phyloP scores from a whole-genome alignment of 2,888 invertebrate genomes.

The Deroplatys truncata region DNA sequence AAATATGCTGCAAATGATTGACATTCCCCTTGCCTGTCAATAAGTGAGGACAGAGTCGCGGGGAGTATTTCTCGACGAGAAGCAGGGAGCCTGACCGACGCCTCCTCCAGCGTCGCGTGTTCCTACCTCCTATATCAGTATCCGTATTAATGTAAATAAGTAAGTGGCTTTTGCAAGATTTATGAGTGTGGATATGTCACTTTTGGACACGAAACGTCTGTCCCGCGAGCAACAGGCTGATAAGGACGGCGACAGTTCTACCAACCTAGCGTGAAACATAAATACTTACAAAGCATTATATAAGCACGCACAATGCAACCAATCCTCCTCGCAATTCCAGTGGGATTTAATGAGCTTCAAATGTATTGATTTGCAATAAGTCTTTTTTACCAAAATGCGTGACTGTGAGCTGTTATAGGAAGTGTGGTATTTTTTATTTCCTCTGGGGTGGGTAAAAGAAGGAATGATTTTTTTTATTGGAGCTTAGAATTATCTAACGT shows the following conservation, averaged over 20 bases:
- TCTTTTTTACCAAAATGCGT: not conserved
- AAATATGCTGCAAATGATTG: too few relatives aligned
- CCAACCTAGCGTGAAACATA: not conserved
- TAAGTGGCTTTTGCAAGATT: slow-evolving; percentile 16
- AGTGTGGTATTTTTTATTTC: too few relatives aligned
- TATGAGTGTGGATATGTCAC: slow-evolving; percentile 15
- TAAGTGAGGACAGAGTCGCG: too few relatives aligned
- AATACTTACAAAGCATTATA: not conserved
- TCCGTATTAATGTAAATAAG: slow-evolving; percentile 18
- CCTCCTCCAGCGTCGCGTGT: not conserved
- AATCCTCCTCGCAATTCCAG: not conserved
- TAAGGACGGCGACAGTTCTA: not conserved
- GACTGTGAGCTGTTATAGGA: not conserved
- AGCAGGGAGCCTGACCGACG: not conserved
- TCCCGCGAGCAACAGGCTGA: not conserved
- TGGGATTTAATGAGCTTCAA: too few relatives aligned
- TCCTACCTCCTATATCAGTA: not conserved
- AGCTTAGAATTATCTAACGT: too few relatives aligned
- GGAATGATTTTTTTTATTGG: too few relatives aligned
- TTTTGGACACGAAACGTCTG: not conserved
- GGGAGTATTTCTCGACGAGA: not conserved
- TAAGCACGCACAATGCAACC: not conserved
- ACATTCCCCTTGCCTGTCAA: too few relatives aligned
- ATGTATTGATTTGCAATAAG: too few relatives aligned
- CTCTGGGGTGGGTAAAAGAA: too few relatives aligned